phyloP scores from a whole-genome alignment of 2,113 vertebrate genomes.

The Tetrax tetrax region DNA sequence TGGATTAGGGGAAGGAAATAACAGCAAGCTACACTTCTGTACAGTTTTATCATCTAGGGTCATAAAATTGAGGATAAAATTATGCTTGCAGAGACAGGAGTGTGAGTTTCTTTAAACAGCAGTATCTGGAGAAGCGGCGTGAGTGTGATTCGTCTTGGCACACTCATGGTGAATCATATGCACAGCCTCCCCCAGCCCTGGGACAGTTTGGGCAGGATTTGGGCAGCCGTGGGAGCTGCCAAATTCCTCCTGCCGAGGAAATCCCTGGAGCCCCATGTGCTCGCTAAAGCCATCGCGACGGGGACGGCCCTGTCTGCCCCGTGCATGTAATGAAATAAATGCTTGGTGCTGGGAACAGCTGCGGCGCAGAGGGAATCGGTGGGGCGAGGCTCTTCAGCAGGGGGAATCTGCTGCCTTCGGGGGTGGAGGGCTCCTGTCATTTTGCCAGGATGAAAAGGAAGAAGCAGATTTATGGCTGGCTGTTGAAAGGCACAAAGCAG shows the following conservation, averaged over 20 bases:
- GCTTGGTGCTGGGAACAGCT: neutral
- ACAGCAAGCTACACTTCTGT: neutral
- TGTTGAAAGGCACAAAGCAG: neutral
- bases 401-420: neutral
- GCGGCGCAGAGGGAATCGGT: rapidly evolving
- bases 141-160: neutral
- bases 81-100: neutral
- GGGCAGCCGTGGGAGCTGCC: neutral
- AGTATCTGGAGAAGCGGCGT: neutral
- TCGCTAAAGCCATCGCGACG: neutral
- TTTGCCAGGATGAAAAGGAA: neutral
- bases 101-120: neutral
- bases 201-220: neutral
- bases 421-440: neutral
- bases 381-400: neutral
- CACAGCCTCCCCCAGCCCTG: neutral
- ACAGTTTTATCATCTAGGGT: neutral
- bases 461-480: neutral
- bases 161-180: neutral
- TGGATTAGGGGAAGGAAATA: neutral
- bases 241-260: neutral
- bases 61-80: neutral
- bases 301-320: neutral
- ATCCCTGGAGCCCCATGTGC: neutral
- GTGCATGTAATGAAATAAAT: neutral